Percentiles rank a stretch among this genome's conserved stretches.
Conservation (phyloP, 2,888 invertebrate species). For the Eupithecia subfuscata region DNA sequence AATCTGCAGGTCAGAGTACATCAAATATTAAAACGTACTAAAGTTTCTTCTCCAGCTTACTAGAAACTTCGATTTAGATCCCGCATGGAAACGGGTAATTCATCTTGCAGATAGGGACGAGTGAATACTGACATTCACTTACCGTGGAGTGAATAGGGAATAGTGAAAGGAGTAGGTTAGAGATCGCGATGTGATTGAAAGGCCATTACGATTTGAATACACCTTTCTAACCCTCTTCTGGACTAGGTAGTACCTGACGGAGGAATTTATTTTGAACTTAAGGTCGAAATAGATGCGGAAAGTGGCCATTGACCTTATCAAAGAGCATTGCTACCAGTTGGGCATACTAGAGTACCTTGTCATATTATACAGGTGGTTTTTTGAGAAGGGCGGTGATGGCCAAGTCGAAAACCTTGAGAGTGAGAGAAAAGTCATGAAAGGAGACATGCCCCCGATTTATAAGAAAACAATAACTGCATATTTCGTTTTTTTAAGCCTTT, state of each 20-base stretch:
- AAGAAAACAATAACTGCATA: no score
- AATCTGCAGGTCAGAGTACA: not conserved
- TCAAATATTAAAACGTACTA: conserved; percentile 12
- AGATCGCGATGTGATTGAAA: conserved; percentile 45
- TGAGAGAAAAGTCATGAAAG: no score
- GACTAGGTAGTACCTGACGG: conserved; percentile 15
- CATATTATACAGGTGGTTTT: no score
- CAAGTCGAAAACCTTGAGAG: no score
- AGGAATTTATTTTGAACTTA: conserved; percentile 12
- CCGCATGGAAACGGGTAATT: conserved; percentile 34
- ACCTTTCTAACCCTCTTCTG: conserved; percentile 33
- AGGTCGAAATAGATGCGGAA: not conserved
- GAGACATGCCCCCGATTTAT: no score
- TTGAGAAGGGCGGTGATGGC: no score
- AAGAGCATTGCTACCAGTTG: no score
- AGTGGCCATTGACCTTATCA: not conserved
- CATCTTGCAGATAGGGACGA: conserved; percentile 40
- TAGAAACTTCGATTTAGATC: conserved; percentile 31
- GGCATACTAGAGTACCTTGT: no score
- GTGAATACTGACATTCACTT: conserved; percentile 44
- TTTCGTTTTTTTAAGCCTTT: no score
- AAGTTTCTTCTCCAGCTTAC: conserved; percentile 16
- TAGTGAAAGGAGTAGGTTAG: conserved; percentile 39
- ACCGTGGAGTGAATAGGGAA: conserved; percentile 40
- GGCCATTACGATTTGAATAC: conserved; percentile 36